Evolutionary conservation across 1,140 invertebrate species (phyloP).

Genomic region (Trachelipus rathkii): DNA sequence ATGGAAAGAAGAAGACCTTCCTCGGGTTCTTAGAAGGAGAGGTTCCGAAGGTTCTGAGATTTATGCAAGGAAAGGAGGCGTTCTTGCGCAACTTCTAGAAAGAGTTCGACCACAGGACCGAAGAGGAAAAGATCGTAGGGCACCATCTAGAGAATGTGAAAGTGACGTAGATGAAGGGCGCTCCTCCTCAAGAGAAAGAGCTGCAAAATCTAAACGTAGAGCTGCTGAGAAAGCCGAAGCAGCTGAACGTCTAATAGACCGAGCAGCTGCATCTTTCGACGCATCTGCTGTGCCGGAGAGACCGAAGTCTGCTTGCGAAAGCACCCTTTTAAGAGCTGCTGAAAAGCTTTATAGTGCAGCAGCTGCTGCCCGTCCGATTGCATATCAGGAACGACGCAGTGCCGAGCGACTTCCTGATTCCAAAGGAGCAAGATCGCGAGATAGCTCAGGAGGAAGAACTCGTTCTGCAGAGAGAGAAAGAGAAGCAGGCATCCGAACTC

Average conservation of each 20-base stretch:
- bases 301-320: conserved; percentile 45
- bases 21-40: conserved; percentile 30
- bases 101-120: conserved; percentile 31
- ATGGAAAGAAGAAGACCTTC: conserved; percentile 27
- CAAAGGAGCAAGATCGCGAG: not conserved
- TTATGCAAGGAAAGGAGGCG: conserved; percentile 32
- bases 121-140: conserved; percentile 30
- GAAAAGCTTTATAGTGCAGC: conserved; percentile 34
- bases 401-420: conserved; percentile 13
- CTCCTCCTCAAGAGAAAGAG: conserved; percentile 34
- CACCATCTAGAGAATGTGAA: conserved; percentile 31
- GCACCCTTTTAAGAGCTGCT: conserved; percentile 34
- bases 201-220: conserved; percentile 19
- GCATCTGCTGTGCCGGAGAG: conserved; percentile 40
- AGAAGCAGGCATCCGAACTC: conserved; percentile 31
- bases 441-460: conserved; percentile 20
- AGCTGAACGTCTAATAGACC: conserved; percentile 33
- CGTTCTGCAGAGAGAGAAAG: conserved; percentile 35
- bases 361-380: not conserved
- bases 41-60: conserved; percentile 37
- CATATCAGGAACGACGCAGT: not conserved
- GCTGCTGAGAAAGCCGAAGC: conserved; percentile 28
- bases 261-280: conserved; percentile 37
- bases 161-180: conserved; percentile 40
- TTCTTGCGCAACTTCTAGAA: conserved; percentile 37